Evolutionary conservation across 2,888 invertebrate genomes (phyloP), one percentile per base, ranked within the genome.

Genomic region (Meiosimyza platycephala): DNA sequence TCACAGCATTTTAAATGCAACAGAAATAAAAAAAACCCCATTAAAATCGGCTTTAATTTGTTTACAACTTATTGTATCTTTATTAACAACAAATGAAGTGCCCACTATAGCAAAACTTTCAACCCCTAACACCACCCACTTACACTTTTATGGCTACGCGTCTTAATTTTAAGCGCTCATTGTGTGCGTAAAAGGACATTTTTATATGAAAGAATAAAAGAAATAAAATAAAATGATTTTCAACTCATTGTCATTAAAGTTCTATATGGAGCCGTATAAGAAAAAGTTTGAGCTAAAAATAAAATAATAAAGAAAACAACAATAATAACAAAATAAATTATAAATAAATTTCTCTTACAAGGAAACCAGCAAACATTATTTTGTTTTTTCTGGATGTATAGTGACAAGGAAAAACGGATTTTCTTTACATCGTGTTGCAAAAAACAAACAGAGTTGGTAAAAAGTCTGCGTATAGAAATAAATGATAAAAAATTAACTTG

Each of bases 31-130:
- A n/a, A 50, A 40, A 9, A 40, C 9, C 40, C 40, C 48, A 48
- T 63, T 63, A 63, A 48, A 63, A 63, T 48, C 63, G 63, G 63
- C n/a, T 63, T 63, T 63, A 13, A 63, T 63, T 62, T 63, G 63
- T 48, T 48, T 47, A 16, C 18, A 13, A 63, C 18, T 28, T n/a
- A 55, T 16, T 55, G 11, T 55, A 11, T 55, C 18, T 55, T 18
- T 18, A 55, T 55, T 12, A 16, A 55, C 28, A 55, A 18, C 18
- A 40, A 55, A 1, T 7, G 11, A 57, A 22, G 28, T 28, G 18
- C 18, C 59, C 33, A 60, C 33, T 60, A 6, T 60, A 12, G n/a
- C 28, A 28, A n/a, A 28, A 60, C 12, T 13, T 28, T 40, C 6
- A 33, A 28, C n/a, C 60, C 13, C n/a, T 6, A 15, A 5, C 9